Evolutionary conservation across 2,797 vertebrate genomes (phyloP).

Genomic region (Discoglossus pictus): DNA sequence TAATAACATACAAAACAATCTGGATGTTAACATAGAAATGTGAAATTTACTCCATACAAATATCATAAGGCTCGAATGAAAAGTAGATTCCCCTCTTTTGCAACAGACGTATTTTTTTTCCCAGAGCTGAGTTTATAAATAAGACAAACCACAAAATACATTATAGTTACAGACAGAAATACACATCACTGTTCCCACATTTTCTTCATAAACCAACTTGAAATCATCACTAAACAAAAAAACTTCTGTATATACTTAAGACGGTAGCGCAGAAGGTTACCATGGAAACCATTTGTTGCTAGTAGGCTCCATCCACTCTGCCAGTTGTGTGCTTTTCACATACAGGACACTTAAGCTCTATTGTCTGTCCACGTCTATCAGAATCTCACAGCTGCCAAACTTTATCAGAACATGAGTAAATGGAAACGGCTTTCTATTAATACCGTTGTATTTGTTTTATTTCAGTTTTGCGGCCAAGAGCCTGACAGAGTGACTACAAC

Average conservation of each 20-base stretch:
- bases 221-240: slow-evolving; percentile 52
- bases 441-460: not conserved
- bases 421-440: too few relatives aligned
- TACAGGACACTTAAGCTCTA: not conserved
- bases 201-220: slow-evolving; percentile 60
- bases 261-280: slow-evolving; percentile 1
- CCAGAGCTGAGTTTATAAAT: slow-evolving; percentile 86
- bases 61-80: slow-evolving; percentile 91
- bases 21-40: slow-evolving; percentile 92
- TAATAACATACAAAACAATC: slow-evolving; percentile 98
- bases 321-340: not conserved
- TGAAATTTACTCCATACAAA: slow-evolving; percentile 93
- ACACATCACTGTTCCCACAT: slow-evolving; percentile 75
- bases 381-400: slow-evolving; percentile 32
- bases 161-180: slow-evolving; percentile 70
- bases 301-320: not conserved
- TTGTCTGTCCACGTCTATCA: not conserved
- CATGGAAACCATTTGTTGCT: not conserved
- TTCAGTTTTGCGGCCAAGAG: not conserved
- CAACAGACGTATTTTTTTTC: slow-evolving; percentile 71
- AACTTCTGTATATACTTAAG: slow-evolving; percentile 27
- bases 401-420: slow-evolving; percentile 3
- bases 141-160: slow-evolving; percentile 76
- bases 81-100: slow-evolving; percentile 69
- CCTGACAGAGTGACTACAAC: not conserved